These are phyloP conservation scores for Chaenocephalus aceratus DNA, from an alignment of 2,113 vertebrate species.

Conservation along the genomic window DNA sequence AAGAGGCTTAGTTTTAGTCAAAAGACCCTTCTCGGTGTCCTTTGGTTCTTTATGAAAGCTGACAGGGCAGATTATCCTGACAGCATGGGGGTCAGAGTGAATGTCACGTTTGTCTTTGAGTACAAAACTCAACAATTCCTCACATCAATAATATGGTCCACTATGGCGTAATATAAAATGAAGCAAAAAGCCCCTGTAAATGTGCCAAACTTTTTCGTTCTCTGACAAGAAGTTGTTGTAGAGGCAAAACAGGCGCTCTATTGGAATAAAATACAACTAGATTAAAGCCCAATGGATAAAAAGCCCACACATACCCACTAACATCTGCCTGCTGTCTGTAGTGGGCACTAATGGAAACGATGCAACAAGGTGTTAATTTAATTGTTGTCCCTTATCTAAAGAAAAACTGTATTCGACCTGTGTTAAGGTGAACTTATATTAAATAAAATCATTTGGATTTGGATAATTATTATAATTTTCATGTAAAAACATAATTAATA, in stretches of 20 bases:
- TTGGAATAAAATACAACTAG: constrained; percentile 3
- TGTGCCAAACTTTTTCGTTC: constrained; percentile 38
- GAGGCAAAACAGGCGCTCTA: constrained; percentile 24
- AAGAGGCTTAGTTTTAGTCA: constrained; percentile 75
- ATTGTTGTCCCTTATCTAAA: no score
- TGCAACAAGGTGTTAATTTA: no score
- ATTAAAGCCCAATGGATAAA: no score
- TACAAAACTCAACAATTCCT: constrained; percentile 59
- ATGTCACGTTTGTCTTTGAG: constrained; percentile 66
- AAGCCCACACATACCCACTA: no score
- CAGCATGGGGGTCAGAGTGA: constrained; percentile 66
- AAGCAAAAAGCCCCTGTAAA: constrained; percentile 33
- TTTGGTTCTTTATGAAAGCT: constrained; percentile 71
- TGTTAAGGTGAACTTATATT: no score
- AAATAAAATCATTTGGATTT: no score
- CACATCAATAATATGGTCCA: constrained; percentile 45
- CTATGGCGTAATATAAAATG: constrained; percentile 47
- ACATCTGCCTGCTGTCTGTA: no score
- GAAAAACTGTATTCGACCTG: no score
- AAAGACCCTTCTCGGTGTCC: constrained; percentile 62
- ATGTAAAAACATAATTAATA: no score
- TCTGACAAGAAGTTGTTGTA: not conserved
- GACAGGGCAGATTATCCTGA: constrained; percentile 75
- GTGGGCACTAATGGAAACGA: no score
- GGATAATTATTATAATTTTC: no score